Conservation (phyloP, 2,797 vertebrate genomes). For the Falco biarmicus region DNA sequence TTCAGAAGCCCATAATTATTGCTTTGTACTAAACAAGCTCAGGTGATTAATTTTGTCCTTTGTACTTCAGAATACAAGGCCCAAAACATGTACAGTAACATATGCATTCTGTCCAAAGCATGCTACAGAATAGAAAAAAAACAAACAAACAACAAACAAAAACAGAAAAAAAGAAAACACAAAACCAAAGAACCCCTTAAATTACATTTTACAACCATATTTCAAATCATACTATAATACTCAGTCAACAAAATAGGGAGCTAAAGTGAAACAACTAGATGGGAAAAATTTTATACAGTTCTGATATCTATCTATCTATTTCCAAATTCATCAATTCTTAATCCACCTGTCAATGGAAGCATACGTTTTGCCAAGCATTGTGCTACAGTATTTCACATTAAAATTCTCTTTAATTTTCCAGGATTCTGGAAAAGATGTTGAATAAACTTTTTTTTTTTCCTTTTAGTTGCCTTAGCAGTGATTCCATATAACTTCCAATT, state of each 20-base stretch:
- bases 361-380: neutral
- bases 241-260: neutral
- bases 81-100: neutral
- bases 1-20: neutral
- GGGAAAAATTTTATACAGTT: neutral
- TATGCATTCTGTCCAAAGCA: neutral
- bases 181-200: neutral
- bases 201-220: neutral
- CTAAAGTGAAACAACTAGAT: neutral
- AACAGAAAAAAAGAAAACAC: neutral
- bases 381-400: conserved; percentile 9
- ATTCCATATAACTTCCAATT: conserved; percentile 32
- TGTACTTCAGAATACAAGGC: neutral
- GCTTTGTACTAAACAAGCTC: neutral
- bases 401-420: conserved; percentile 59
- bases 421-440: conserved; percentile 24
- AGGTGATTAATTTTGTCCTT: neutral
- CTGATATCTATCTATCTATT: neutral
- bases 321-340: conserved; percentile 4
- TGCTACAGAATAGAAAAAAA: neutral
- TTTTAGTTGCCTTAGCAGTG: conserved; percentile 11
- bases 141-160: no score
- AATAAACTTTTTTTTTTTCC: conserved; percentile 19
- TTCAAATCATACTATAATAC: neutral
- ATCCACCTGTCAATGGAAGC: neutral